phyloP scores from a whole-genome alignment of 2,797 vertebrate genomes.

The Arnoldichthys spilopterus region DNA sequence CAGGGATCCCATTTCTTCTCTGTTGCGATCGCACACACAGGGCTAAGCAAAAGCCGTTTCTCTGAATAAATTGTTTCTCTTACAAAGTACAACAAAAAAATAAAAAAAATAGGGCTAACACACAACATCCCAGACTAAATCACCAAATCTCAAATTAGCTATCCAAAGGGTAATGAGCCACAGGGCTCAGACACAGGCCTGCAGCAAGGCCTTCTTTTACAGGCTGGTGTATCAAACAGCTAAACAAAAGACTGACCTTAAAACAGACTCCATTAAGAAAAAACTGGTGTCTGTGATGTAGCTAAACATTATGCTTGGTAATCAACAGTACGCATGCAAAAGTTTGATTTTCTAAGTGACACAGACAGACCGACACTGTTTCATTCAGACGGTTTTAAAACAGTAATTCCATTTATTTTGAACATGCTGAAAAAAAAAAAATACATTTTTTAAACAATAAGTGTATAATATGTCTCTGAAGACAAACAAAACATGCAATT shows the following conservation, averaged over 20 bases:
- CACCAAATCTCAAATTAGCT: neutral
- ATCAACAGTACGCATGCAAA: no score
- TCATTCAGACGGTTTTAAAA: no score
- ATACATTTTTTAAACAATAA: no score
- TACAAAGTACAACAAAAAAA: neutral
- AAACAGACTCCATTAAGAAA: neutral
- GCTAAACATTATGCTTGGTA: no score
- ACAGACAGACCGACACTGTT: no score
- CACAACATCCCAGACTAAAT: neutral
- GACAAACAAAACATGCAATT: no score
- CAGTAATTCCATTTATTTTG: no score
- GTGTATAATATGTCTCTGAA: no score
- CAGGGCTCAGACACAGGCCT: neutral
- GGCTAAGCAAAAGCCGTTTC: neutral
- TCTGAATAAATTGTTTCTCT: neutral
- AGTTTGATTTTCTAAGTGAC: no score
- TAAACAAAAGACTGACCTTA: no score
- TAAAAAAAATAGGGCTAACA: neutral
- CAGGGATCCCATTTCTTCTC: conserved; percentile 51
- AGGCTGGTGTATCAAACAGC: neutral
- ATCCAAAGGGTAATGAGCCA: neutral
- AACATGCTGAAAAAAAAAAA: no score
- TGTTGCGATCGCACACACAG: conserved; percentile 24
- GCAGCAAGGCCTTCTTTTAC: neutral
- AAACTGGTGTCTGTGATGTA: no score